Percentiles rank a stretch among this genome's conserved stretches.
These are phyloP conservation scores for Odontesthes bonariensis DNA, from an alignment of 2,113 vertebrate genomes.

Conservation along the genomic window DNA sequence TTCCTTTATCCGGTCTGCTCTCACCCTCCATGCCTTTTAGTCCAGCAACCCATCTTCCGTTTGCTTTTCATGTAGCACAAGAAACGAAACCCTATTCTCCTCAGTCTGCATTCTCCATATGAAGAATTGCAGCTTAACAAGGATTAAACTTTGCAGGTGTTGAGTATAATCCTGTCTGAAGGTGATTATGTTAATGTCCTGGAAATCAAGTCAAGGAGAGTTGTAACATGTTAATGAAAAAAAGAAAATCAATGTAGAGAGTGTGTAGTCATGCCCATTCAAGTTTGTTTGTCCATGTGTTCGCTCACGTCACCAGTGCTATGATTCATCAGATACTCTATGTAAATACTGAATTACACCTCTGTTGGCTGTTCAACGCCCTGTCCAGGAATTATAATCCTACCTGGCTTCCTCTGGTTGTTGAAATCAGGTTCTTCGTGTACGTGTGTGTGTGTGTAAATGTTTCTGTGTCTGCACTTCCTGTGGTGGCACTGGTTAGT, in stretches of 20 bases:
- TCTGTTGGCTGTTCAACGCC: constrained; percentile 66
- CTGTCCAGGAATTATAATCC: constrained; percentile 70
- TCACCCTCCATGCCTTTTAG: constrained; percentile 51
- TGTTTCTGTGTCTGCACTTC: constrained; percentile 54
- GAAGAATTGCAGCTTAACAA: constrained; percentile 32
- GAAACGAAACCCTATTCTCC: constrained; percentile 41
- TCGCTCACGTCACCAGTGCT: constrained; percentile 23
- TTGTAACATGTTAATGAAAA: constrained; percentile 15
- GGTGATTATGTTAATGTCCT: constrained; percentile 39
- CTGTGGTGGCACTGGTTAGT: constrained; percentile 75
- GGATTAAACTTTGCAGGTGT: constrained; percentile 14
- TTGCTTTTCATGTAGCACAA: constrained; percentile 36
- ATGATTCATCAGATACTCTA: constrained; percentile 60
- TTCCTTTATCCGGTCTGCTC: constrained; percentile 63
- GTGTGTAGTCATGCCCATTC: constrained; percentile 6
- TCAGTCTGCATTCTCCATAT: constrained; percentile 37
- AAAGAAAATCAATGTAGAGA: not conserved
- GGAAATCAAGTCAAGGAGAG: constrained; percentile 46
- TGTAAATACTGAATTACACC: constrained; percentile 64
- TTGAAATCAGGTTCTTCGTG: constrained; percentile 47
- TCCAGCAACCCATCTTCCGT: constrained; percentile 47
- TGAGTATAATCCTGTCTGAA: constrained; percentile 22
- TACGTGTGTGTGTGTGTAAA: constrained; percentile 58
- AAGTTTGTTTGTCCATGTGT: constrained; percentile 6
- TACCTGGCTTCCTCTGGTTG: constrained; percentile 47